phyloP scores from a whole-genome alignment of 2,797 vertebrate species.

The Hippopotamyrus pictus region DNA sequence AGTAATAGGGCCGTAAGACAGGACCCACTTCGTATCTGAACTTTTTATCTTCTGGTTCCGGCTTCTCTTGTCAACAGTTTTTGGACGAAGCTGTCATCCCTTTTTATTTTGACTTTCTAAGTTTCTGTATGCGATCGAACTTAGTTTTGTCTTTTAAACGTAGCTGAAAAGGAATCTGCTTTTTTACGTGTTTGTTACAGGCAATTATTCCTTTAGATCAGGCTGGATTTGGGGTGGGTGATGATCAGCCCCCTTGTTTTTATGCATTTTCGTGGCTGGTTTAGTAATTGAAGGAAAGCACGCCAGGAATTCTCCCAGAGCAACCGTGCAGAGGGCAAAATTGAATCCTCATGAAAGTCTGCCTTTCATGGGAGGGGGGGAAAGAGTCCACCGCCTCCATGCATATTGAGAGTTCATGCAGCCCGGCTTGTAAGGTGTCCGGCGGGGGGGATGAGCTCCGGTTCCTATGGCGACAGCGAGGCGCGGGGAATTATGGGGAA shows the following conservation, averaged over 20 bases:
- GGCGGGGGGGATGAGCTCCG: constrained; percentile 48
- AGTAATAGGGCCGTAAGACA: background rate
- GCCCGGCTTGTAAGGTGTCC: constrained; percentile 48
- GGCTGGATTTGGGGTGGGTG: background rate
- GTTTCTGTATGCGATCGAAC: background rate
- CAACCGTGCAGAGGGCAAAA: constrained; percentile 2
- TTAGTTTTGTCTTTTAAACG: background rate
- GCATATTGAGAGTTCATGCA: constrained; percentile 42
- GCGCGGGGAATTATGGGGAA: constrained; percentile 44
- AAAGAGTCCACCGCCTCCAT: constrained; percentile 30
- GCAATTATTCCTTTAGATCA: background rate
- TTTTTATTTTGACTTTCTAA: background rate
- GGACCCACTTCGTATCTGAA: background rate
- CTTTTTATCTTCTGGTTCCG: background rate
- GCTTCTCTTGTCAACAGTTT: background rate
- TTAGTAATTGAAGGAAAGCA: constrained; percentile 1
- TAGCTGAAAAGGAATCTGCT: background rate
- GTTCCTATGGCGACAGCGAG: constrained; percentile 61
- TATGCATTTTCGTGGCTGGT: constrained; percentile 1
- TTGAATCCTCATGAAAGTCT: constrained; percentile 20
- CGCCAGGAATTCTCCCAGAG: background rate
- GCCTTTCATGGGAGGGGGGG: constrained; percentile 20
- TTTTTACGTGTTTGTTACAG: background rate
- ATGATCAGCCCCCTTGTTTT: background rate
- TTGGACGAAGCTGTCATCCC: background rate